Conservation (phyloP, 2,888 invertebrate genomes). For the Mythimna loreyi region DNA sequence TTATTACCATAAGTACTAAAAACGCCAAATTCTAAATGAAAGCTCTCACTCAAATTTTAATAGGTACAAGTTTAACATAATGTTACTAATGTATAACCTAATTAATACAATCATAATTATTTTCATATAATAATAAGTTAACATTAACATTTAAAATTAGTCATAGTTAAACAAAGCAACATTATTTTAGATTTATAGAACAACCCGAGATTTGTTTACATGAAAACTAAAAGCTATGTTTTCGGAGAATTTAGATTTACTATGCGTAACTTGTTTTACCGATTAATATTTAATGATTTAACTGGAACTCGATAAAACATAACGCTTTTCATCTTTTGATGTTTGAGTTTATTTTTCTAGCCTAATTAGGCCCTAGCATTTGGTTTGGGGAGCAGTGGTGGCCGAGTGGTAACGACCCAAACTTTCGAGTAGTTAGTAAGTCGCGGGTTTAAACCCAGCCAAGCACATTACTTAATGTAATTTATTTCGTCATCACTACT, state of each 20-base stretch:
- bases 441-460: too few relatives aligned
- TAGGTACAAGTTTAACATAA: background rate
- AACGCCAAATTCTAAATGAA: background rate
- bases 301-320: background rate
- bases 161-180: background rate
- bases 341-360: background rate
- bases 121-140: background rate
- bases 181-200: background rate
- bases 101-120: too few relatives aligned
- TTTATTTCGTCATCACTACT: too few relatives aligned
- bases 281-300: too few relatives aligned
- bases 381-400: too few relatives aligned
- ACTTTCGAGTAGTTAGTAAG: too few relatives aligned
- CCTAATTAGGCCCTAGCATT: too few relatives aligned
- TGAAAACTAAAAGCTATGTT: background rate
- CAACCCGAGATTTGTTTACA: background rate
- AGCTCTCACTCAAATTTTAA: background rate
- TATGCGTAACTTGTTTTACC: background rate
- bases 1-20: background rate
- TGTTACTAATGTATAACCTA: conserved; percentile 7
- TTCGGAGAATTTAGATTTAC: background rate
- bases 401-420: too few relatives aligned
- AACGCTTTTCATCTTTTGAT: background rate
- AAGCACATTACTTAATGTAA: too few relatives aligned
- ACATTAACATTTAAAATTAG: too few relatives aligned